Percentiles rank a stretch among this genome's conserved stretches.
Evolutionary conservation across 2,888 invertebrate genomes (phyloP).

Genomic region (Tachina grossa): DNA sequence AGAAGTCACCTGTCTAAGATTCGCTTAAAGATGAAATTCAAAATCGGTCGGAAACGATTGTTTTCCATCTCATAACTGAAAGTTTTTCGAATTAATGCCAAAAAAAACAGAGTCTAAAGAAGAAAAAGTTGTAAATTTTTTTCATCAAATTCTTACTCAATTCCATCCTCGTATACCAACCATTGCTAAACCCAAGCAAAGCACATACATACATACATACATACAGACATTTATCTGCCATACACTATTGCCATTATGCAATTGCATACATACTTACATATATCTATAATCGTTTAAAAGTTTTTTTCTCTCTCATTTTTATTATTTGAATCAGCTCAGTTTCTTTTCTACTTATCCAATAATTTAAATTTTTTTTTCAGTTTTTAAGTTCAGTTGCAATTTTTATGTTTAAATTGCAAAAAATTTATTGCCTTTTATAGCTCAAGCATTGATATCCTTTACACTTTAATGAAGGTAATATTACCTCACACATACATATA

Average conservation of each 20-base stretch:
- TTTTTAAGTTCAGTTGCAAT: conserved; percentile 46
- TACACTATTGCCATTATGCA: conserved; percentile 52
- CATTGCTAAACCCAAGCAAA: neutral
- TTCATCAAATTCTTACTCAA: conserved; percentile 5
- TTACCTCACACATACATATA: neutral
- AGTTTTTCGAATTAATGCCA: too few relatives aligned
- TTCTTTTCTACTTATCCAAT: conserved; percentile 8
- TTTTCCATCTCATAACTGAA: too few relatives aligned
- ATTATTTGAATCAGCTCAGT: conserved; percentile 29
- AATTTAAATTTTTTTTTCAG: conserved; percentile 9
- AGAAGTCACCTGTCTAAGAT: too few relatives aligned
- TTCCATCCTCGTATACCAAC: neutral
- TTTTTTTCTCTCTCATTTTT: conserved; percentile 31
- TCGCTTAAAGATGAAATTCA: too few relatives aligned
- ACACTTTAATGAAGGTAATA: conserved; percentile 32
- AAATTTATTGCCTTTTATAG: conserved; percentile 62
- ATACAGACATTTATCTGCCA: neutral
- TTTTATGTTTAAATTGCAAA: conserved; percentile 66
- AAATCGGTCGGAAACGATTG: too few relatives aligned
- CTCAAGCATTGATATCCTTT: conserved; percentile 39
- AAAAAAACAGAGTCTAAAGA: too few relatives aligned
- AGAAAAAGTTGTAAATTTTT: neutral
- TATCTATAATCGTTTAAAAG: conserved; percentile 29
- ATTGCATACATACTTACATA: conserved; percentile 27
- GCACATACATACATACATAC: neutral